Evolutionary conservation across 23 tunicate genomes (phyloP).

Genomic region (Trididemnum clinides): DNA sequence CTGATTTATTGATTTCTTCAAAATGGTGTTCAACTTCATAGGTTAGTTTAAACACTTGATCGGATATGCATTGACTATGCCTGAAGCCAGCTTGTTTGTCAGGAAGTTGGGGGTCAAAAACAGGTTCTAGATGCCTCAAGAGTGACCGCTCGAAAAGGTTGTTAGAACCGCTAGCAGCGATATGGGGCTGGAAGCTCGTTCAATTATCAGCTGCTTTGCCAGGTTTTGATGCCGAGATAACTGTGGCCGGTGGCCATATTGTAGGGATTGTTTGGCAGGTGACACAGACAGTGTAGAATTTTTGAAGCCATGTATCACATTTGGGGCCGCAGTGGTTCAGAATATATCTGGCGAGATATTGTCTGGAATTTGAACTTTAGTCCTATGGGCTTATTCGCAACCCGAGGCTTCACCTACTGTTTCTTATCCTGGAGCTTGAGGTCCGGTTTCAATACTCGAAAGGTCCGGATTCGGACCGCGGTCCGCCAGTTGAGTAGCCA

Average conservation of each 20-base stretch:
- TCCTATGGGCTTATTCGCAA: too few species aligned
- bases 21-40: not conserved
- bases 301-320: too few species aligned
- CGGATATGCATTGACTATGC: not conserved
- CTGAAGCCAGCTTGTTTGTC: not conserved
- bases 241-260: not conserved
- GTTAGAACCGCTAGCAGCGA: not conserved
- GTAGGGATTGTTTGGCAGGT: not conserved
- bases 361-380: too few species aligned
- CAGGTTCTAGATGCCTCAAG: not conserved
- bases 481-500: too few species aligned
- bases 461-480: too few species aligned
- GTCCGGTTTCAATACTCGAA: too few species aligned
- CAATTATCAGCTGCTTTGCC: not conserved
- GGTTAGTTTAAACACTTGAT: not conserved
- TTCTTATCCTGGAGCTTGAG: too few species aligned
- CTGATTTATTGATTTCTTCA: not conserved
- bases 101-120: not conserved
- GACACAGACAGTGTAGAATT: not conserved
- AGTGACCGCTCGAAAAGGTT: not conserved
- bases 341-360: too few species aligned
- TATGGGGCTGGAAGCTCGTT: not conserved
- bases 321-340: too few species aligned
- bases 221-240: not conserved
- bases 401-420: too few species aligned